Conservation (phyloP, 2,797 vertebrate genomes). For the Urosaurus nigricauda region DNA sequence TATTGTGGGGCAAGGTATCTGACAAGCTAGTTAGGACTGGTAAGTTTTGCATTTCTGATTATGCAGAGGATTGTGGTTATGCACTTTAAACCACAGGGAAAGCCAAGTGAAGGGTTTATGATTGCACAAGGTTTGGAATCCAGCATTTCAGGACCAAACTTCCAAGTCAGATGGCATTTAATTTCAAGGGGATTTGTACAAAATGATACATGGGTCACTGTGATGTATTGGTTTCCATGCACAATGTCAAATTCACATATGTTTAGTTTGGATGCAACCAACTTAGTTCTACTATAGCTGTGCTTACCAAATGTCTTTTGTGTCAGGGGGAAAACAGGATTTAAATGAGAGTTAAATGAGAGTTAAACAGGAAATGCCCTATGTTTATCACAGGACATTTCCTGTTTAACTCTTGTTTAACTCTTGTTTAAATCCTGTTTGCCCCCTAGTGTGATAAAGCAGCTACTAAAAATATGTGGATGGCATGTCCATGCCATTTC, state of each 20-base stretch:
- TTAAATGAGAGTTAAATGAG: too few relatives aligned
- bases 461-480: slow-evolving; percentile 11
- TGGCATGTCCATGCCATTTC: neutral
- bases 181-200: neutral
- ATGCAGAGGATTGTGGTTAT: neutral
- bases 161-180: neutral
- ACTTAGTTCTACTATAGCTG: neutral
- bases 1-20: neutral
- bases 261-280: neutral
- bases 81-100: neutral
- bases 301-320: neutral
- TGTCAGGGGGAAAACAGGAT: too few relatives aligned
- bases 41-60: neutral
- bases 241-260: neutral
- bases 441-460: too few relatives aligned
- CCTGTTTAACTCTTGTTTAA: too few relatives aligned
- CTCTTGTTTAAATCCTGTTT: too few relatives aligned
- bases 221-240: neutral
- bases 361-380: too few relatives aligned
- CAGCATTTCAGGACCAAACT: neutral
- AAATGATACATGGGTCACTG: neutral
- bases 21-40: neutral
- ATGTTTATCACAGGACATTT: too few relatives aligned
- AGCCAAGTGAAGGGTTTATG: neutral
- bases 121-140: neutral